These are phyloP conservation scores for Toxotes chatareus DNA, from an alignment of 2,113 vertebrate species.

Conservation along the genomic window DNA sequence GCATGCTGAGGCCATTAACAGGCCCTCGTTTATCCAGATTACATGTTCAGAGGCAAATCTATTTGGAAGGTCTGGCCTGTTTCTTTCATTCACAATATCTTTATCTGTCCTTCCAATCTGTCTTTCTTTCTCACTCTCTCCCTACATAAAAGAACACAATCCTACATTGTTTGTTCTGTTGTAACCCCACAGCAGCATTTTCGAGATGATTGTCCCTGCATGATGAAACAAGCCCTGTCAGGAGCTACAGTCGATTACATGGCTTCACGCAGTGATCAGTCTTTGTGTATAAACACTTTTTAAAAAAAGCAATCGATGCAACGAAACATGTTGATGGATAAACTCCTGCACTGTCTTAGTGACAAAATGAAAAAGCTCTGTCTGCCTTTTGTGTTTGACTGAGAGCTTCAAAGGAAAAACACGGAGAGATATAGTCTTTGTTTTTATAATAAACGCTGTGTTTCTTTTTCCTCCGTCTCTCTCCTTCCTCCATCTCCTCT, in stretches of 20 bases:
- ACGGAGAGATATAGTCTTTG: constrained; percentile 25
- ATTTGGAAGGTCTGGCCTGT: constrained; percentile 10
- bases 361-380: constrained; percentile 24
- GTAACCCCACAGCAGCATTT: constrained; percentile 61
- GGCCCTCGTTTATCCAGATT: constrained; percentile 25
- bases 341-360: constrained; percentile 53
- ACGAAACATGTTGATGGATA: constrained; percentile 55
- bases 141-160: constrained; percentile 40
- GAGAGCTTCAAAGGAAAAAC: not conserved
- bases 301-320: constrained; percentile 40
- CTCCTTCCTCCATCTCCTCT: constrained; percentile 10
- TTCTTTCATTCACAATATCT: constrained; percentile 34
- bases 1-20: not conserved
- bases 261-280: constrained; percentile 51
- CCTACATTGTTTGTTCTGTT: constrained; percentile 53
- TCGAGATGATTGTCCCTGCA: constrained; percentile 64
- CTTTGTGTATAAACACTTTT: constrained; percentile 62
- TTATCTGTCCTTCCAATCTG: constrained; percentile 3
- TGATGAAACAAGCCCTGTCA: constrained; percentile 69
- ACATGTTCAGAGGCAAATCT: constrained; percentile 5
- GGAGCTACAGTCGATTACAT: constrained; percentile 62
- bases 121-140: constrained; percentile 19
- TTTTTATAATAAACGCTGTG: constrained; percentile 13
- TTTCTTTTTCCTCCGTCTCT: not conserved
- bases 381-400: constrained; percentile 26